These are phyloP conservation scores for Andrena trimmerana DNA, from an alignment of 2,888 invertebrate species.

Conservation along the genomic window DNA sequence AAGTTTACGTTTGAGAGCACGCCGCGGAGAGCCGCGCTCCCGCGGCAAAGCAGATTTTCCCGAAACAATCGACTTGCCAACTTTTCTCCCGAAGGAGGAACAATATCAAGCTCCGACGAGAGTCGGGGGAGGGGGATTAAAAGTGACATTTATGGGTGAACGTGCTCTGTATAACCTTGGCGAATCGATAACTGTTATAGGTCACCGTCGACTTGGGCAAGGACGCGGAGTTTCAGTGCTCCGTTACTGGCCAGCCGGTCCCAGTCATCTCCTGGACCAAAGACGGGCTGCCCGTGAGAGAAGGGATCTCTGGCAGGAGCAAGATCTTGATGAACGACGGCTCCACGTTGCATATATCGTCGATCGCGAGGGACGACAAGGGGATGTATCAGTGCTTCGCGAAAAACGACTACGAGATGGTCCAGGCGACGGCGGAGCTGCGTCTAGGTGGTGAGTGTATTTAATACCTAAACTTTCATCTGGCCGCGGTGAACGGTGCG, in stretches of 20 bases:
- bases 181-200: constrained; percentile 86
- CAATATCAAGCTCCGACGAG: constrained; percentile 40
- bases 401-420: constrained; percentile 93
- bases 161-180: constrained; percentile 88
- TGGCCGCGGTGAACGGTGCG: background rate
- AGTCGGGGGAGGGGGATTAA: constrained; percentile 36
- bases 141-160: constrained; percentile 46
- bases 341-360: constrained; percentile 83
- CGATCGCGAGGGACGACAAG: constrained; percentile 92
- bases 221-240: constrained; percentile 94
- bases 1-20: constrained; percentile 14
- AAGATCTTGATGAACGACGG: constrained; percentile 82
- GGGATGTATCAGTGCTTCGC: constrained; percentile 97
- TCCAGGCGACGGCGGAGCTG: constrained; percentile 93
- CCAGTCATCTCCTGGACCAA: constrained; percentile 85
- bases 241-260: constrained; percentile 93
- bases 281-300: constrained; percentile 85
- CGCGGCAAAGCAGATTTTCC: constrained; percentile 16
- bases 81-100: constrained; percentile 11
- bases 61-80: constrained; percentile 25
- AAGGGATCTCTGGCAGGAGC: constrained; percentile 81
- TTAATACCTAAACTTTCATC: constrained; percentile 34
- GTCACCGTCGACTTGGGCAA: constrained; percentile 94
- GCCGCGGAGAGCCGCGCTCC: background rate
- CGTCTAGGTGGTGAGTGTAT: constrained; percentile 90